Base-by-base conservation (phyloP, 2,113 vertebrate species). In the Psittacula cyanocephala region DNA sequence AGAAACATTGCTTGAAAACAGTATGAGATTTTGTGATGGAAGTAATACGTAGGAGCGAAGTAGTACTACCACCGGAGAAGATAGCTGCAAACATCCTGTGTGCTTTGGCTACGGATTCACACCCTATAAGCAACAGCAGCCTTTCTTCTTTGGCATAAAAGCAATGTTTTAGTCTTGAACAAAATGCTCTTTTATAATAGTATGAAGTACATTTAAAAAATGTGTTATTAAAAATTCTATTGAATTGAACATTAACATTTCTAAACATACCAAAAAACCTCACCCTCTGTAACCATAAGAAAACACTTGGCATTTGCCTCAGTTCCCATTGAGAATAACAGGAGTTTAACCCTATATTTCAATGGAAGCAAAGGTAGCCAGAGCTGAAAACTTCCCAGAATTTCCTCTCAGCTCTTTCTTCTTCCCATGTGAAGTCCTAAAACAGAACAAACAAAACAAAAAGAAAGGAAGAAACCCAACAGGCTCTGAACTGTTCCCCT, bases 361-460 rank as follows among this genome's bases (percentile, higher is more conserved):
- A 1, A 1, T 69, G 41, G 44, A 86, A 84, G 65, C 52, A 72
- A 80, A 88, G 86, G 62, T 78, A 94, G 28, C 44, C 17, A 88
- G 47, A 91, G 37, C 57, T 78, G 88, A 94, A 96, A 93, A 78
- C 60, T 88, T 97, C 79, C 83, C 80, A 94, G 70, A 93, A 94
- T 91, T 95, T 70, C 50, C 25, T 71, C 72, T 86, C 47, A 67
- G 41, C 43, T 89, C 43, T 81, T 67, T 76, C 43, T 81, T 86
- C 84, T 93, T 94, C 87, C 60, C 74, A 76, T 85, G 65, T 77
- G 77, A 89, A 91, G 77, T 85, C 74, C 47, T 65, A 79, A 60
- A 94, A 91, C 77, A 82, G 74, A 92, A 43, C 74, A 94, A 96
- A 84, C 24, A 95, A 95, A 93, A 89, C 43, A 95, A 46, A 92